Percentiles rank a stretch among this genome's conserved stretches.
phyloP scores from a whole-genome alignment of 2,797 vertebrate genomes.

The Alectoris magna region DNA sequence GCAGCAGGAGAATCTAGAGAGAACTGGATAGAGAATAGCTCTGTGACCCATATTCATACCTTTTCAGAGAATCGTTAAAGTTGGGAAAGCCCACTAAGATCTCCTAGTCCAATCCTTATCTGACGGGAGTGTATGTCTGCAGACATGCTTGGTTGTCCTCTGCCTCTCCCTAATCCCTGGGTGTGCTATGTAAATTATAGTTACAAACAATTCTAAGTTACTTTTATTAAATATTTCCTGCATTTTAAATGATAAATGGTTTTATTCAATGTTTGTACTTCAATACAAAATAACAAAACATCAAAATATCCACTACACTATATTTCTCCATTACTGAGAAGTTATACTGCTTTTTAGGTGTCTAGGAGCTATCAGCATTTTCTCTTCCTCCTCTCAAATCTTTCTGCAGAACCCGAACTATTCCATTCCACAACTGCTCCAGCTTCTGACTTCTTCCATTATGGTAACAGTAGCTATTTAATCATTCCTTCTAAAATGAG shows the following conservation, averaged over 20 bases:
- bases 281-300: too few species aligned
- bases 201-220: background rate
- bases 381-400: background rate
- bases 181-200: background rate
- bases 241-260: background rate
- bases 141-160: accelerated
- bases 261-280: background rate
- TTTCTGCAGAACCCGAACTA: conserved; percentile 83
- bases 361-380: background rate
- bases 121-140: background rate
- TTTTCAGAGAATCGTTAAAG: background rate
- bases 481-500: conserved; percentile 84
- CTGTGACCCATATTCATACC: background rate
- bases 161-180: background rate
- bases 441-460: conserved; percentile 75
- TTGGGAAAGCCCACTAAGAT: too few species aligned
- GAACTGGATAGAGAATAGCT: accelerated
- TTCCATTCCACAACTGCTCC: conserved; percentile 67
- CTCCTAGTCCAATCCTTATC: background rate
- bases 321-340: background rate
- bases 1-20: accelerated
- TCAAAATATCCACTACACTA: too few species aligned
- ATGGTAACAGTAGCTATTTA: conserved; percentile 88
- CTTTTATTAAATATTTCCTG: background rate
- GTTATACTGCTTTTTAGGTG: background rate